Conservation (phyloP, 2,797 vertebrate genomes). For the Cheirogaleus major region DNA sequence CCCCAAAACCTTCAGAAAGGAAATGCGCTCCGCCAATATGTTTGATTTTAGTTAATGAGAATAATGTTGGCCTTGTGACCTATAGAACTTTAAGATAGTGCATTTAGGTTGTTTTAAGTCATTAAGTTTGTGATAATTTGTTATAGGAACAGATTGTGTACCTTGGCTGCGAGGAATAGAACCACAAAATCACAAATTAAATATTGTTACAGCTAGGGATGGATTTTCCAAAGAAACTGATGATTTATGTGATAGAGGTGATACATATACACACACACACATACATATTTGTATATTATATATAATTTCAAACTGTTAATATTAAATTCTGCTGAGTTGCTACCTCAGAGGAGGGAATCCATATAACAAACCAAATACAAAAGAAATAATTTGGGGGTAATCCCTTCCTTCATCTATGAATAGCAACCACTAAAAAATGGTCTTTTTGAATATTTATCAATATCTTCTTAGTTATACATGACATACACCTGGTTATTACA, state of each 20-base stretch:
- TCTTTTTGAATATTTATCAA: constrained; percentile 44
- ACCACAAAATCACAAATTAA: not conserved
- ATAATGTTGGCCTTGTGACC: not conserved
- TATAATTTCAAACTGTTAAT: constrained; percentile 21
- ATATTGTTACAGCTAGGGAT: not conserved
- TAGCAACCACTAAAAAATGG: constrained; percentile 21
- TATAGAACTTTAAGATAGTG: not conserved
- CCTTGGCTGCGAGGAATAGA: not conserved
- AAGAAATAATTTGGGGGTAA: not conserved
- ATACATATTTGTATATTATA: not conserved
- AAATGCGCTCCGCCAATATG: rapidly evolving
- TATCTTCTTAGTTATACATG: constrained; percentile 26
- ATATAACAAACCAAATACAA: not conserved
- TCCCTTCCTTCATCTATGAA: not conserved
- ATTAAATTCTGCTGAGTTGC: not conserved
- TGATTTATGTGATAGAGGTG: not conserved
- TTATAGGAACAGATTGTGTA: not conserved
- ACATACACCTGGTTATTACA: not conserved
- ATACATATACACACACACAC: not conserved
- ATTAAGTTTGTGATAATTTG: not conserved
- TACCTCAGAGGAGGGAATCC: not conserved
- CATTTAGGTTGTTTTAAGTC: not conserved
- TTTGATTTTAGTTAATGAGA: not conserved
- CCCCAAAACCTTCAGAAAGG: not conserved
- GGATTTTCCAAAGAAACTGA: not conserved